Evolutionary conservation across 92 coral and sea anemone species (phyloP), one percentile per base, ranked within the genome.

Genomic region (Epizoanthus stellaris): DNA sequence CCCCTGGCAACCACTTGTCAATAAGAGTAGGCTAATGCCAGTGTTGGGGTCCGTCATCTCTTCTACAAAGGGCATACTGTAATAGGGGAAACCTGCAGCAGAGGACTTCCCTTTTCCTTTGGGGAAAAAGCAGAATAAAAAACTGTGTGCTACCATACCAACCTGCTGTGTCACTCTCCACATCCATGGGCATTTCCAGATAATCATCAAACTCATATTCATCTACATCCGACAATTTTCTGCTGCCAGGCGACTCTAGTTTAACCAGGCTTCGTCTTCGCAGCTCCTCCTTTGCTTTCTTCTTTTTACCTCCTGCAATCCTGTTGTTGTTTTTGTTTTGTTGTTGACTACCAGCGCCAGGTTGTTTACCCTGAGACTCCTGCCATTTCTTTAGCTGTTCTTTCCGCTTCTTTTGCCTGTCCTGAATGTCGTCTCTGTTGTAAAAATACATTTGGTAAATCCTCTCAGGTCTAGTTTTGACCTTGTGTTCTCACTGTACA

Each of bases 141-240:
- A 52, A 9, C 14, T 52, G 12, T 13, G 12, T 7, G 2, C 10
- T 52, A 53, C 20, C 10, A 23, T 52, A 53, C 20, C 10, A 23
- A 95, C 99, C 99, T 85, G 96, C 77, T 58, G 98, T 87, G 70
- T 96, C 99, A 91, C 95, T 92, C 82, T 95, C 99, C 6, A 96
- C 95, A 60, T 96, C 99, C 99, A 96, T 96, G 2, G 98, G 98
- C 39, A 91, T 93, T 73, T 92, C 97, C 43, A 91, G 88, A 75
- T 96, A 96, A 67, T 96, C 98, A 91, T 96, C 99, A 65, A 52
- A 80, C 15, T 92, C 93, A 76, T 72, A 89, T 45, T 64, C 82
- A 67, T 80, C 74, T 21, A 80, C 38, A 72, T 87, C 77, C 39
- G 85, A 30, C 10, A 67, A 12, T 21, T 81, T 82, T 45, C 82